Base-by-base conservation (phyloP, 2,797 vertebrate species). In the Halcyon leucocephala region DNA sequence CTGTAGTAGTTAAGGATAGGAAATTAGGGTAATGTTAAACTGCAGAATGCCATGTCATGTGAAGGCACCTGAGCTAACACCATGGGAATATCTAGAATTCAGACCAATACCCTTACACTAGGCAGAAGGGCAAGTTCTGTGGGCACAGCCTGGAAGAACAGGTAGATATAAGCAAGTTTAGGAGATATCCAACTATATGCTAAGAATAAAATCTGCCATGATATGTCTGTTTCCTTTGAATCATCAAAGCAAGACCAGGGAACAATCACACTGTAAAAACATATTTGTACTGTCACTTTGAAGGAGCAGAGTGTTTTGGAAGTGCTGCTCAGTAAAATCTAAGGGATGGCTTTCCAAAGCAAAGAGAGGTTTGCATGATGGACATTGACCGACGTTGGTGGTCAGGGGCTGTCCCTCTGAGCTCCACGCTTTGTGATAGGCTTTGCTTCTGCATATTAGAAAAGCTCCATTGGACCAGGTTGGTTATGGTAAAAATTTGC, bases 341-440 rank as follows among this genome's bases (percentile, higher is more conserved):
- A 19, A 55, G 14, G 26, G 3, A 29, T 28, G 29, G 25, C 6
- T 44, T 17, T 21, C n/a, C 42, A 80, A 76, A 91, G 35, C 14
- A 86, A 69, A 54, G 55, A 25, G 2, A 49, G 10, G 2, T 54
- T 22, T 64, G 14, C 24, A 14, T 1, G 1, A n/a, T 10, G 31
- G 28, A 31, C 33, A 44, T 0, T 6, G 44, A 8, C 8, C 21
- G 29, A 57, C 25, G 8, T 0, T 67, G 17, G 9, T 55, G 17
- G 33, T 65, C 61, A 48, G 57, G 6, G 4, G 5, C 22, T 39
- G 29, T 37, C 25, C 31, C 28, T 54, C 24, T 70, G 35, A 49
- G 12, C 29, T 67, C 29, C n/a, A 39, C 3, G 8, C n/a, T 69
- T n/a, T 44, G 24, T 62, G 37, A 8, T 55, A 17, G 9, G 9